These are phyloP conservation scores for Aporophyla nigra DNA, from an alignment of 2,888 invertebrate genomes.

Conservation along the genomic window DNA sequence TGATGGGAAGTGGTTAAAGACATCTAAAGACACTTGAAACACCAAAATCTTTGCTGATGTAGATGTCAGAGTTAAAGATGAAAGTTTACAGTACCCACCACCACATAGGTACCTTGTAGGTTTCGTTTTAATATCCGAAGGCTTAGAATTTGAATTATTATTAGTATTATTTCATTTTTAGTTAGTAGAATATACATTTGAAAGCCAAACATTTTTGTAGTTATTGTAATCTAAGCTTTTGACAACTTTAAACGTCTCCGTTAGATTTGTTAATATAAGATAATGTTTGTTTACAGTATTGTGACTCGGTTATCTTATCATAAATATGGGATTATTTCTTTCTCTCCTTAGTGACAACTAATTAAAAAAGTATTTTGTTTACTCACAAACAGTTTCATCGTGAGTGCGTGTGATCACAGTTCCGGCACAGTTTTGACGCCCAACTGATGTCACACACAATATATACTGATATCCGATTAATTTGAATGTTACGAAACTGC, in stretches of 20 bases:
- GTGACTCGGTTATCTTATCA: too few relatives aligned
- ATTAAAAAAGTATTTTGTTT: conserved; percentile 17
- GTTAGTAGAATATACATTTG: neutral
- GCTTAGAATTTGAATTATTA: neutral
- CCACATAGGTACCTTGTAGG: too few relatives aligned
- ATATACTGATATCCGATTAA: conserved; percentile 72
- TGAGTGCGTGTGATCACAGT: conserved; percentile 50
- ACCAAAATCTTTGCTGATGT: neutral
- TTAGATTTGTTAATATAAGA: too few relatives aligned
- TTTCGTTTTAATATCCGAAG: neutral
- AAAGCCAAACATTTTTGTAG: neutral
- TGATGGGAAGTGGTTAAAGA: neutral
- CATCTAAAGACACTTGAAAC: neutral
- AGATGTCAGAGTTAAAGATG: neutral
- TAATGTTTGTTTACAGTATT: neutral
- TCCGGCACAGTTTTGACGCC: conserved; percentile 63
- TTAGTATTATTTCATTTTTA: neutral
- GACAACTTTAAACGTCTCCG: neutral
- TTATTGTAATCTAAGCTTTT: neutral
- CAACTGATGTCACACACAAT: conserved; percentile 60
- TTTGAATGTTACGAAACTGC: conserved; percentile 68
- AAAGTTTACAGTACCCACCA: too few relatives aligned
- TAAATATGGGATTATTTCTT: neutral
- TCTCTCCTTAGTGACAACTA: neutral
- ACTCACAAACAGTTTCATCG: conserved; percentile 82